Conservation (phyloP, 2,797 vertebrate genomes). For the Acanthornis magna region DNA sequence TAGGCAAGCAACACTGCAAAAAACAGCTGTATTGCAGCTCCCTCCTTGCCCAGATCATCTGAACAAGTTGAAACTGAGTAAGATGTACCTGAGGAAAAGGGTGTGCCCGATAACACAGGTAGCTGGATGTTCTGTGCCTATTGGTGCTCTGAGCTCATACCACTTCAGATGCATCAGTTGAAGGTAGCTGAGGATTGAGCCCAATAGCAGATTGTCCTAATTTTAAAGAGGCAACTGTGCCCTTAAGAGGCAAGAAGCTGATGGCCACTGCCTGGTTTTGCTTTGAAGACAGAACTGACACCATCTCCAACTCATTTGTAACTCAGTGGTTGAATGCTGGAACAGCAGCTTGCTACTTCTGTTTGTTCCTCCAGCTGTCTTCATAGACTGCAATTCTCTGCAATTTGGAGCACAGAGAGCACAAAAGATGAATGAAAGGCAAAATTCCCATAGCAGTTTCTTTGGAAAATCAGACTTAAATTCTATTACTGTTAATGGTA, state of each 20-base stretch:
- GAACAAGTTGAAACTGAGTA: background rate
- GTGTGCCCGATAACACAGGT: background rate
- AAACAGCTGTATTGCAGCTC: background rate
- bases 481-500: background rate
- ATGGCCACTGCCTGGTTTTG: background rate
- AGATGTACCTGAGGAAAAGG: background rate
- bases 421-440: background rate
- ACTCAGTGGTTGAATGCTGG: background rate
- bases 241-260: background rate
- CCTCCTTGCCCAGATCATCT: background rate
- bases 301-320: background rate
- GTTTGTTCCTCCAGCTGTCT: background rate
- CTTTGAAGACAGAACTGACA: background rate
- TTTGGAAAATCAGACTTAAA: background rate
- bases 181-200: background rate
- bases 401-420: background rate
- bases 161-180: background rate
- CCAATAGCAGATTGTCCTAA: background rate
- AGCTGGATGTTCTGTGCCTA: background rate
- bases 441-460: background rate
- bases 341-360: background rate
- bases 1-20: background rate
- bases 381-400: background rate
- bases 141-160: background rate
- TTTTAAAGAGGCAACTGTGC: background rate